Conservation (phyloP, 1,140 invertebrate species). For the Pachyrhynchus sulphureomaculatus region DNA sequence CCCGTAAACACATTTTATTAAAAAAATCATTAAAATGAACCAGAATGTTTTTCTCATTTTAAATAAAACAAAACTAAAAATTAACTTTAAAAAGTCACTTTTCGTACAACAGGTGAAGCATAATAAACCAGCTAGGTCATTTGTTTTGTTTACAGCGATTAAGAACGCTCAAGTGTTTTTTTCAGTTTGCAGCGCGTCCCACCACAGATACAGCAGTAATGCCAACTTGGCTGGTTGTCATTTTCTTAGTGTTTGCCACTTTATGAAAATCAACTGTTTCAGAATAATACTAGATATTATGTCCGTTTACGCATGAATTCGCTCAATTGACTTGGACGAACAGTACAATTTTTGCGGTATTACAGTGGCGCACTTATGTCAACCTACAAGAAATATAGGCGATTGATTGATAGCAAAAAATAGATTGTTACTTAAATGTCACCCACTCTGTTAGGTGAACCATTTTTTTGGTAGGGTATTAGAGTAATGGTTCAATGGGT, state of each 20-base stretch:
- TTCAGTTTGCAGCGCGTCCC: slow-evolving; percentile 9
- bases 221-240: slow-evolving; percentile 4
- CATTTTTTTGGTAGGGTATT: no score
- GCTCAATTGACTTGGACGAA: slow-evolving; percentile 31
- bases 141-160: slow-evolving; percentile 12
- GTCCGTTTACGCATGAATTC: slow-evolving; percentile 45
- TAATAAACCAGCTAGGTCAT: not conserved
- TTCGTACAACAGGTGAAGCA: slow-evolving; percentile 9
- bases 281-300: slow-evolving; percentile 46
- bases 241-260: slow-evolving; percentile 33
- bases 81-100: not conserved
- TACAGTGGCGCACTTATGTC: slow-evolving; percentile 18
- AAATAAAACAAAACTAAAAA: not conserved
- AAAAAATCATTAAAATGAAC: slow-evolving; percentile 9
- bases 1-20: not conserved
- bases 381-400: not conserved
- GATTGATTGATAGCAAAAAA: not conserved
- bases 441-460: no score
- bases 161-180: slow-evolving; percentile 13
- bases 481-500: no score
- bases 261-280: slow-evolving; percentile 35
- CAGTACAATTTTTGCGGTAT: slow-evolving; percentile 36
- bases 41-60: slow-evolving; percentile 16
- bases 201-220: slow-evolving; percentile 19
- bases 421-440: not conserved